Percentiles rank a stretch among this genome's conserved stretches.
phyloP scores from a whole-genome alignment of 2,888 invertebrate species.

The Maniola hyperantus region DNA sequence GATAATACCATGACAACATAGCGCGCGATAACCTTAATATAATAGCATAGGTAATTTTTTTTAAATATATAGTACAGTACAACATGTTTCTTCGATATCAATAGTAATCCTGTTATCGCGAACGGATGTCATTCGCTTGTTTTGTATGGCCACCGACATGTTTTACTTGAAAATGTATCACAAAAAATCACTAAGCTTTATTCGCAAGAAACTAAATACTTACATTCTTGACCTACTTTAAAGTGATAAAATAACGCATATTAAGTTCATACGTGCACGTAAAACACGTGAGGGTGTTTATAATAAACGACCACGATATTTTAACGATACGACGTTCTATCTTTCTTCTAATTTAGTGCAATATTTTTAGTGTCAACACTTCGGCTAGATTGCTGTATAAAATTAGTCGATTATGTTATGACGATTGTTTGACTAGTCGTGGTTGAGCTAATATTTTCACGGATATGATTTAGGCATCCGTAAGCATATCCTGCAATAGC shows the following conservation, averaged over 20 bases:
- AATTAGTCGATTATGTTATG: neutral
- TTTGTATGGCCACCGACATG: constrained; percentile 8
- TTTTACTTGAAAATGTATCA: constrained; percentile 8
- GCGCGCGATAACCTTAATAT: no score
- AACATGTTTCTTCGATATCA: neutral
- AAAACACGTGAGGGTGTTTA: constrained; percentile 6
- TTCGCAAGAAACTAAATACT: constrained; percentile 21
- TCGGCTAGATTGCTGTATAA: neutral
- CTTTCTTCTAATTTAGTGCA: neutral
- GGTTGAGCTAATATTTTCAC: no score
- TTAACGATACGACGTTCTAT: neutral
- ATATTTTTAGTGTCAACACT: no score
- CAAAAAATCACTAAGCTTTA: constrained; percentile 19
- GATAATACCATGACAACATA: no score
- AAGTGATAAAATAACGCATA: constrained; percentile 23
- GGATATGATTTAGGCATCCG: no score
- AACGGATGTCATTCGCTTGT: constrained; percentile 13
- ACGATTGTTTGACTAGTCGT: no score
- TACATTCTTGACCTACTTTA: constrained; percentile 23
- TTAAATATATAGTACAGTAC: neutral
- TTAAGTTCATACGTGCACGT: constrained; percentile 18
- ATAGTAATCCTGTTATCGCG: no score
- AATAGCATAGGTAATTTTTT: no score
- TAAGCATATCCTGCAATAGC: no score
- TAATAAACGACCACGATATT: neutral